These are phyloP conservation scores for Simalia tracyae DNA, from an alignment of 2,797 vertebrate species.

Conservation along the genomic window DNA sequence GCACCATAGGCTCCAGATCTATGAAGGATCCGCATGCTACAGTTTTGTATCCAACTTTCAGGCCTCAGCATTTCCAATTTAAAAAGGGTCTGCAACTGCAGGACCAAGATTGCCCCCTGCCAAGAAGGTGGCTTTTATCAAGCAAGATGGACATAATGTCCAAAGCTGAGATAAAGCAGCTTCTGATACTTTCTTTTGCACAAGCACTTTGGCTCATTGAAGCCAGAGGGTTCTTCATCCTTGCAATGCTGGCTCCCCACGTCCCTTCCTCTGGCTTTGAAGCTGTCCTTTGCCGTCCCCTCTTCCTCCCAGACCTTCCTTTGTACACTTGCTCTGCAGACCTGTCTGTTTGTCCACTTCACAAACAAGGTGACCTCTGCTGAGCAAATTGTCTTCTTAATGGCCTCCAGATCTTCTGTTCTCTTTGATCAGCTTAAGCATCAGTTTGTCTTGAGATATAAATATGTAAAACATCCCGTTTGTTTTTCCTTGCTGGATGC, in stretches of 20 bases:
- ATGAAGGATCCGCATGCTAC: not conserved
- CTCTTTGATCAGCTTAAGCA: conserved; percentile 72
- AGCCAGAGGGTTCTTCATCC: not conserved
- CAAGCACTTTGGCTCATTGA: too few relatives aligned
- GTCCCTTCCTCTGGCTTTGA: not conserved
- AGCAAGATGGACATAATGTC: not conserved
- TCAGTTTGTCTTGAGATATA: conserved; percentile 69
- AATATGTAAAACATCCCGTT: conserved; percentile 71
- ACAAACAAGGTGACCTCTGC: conserved; percentile 60
- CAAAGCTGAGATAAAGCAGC: not conserved
- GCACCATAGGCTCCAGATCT: not conserved
- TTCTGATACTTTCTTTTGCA: not conserved
- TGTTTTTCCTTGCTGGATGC: conserved; percentile 61
- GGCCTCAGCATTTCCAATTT: not conserved
- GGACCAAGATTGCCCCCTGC: not conserved
- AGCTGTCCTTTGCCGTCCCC: not conserved
- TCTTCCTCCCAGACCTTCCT: not conserved
- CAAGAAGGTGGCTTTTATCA: not conserved
- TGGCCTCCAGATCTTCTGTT: conserved; percentile 66
- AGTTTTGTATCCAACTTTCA: not conserved
- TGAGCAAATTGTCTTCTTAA: conserved; percentile 66
- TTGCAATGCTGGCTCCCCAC: not conserved
- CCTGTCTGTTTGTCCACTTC: conserved; percentile 41
- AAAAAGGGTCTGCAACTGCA: not conserved
- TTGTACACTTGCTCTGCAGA: conserved; percentile 49